Conservation (phyloP, 2,797 vertebrate genomes). For the Cryptoblepharus egeriae region DNA sequence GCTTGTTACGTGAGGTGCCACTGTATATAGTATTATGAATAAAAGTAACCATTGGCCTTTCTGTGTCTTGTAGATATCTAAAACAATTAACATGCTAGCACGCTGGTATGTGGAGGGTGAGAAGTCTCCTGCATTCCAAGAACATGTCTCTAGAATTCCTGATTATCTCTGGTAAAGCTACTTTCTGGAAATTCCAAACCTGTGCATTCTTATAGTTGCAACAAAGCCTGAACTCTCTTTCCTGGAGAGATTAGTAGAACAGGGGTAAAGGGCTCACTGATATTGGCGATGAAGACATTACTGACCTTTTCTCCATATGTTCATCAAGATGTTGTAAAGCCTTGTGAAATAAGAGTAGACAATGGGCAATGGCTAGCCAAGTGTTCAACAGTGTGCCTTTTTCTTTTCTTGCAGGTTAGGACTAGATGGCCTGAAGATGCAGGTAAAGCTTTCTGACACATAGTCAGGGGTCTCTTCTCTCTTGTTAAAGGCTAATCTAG, state of each 20-base stretch:
- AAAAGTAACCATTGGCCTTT: background rate
- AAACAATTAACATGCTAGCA: constrained; percentile 96
- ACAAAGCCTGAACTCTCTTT: background rate
- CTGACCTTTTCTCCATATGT: background rate
- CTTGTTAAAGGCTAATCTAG: no score
- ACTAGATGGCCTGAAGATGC: constrained; percentile 93
- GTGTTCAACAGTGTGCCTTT: background rate
- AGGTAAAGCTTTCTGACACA: constrained; percentile 77
- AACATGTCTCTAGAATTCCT: constrained; percentile 90
- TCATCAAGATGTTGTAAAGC: background rate
- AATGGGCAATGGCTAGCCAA: background rate
- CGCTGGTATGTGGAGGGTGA: constrained; percentile 91
- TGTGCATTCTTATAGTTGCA: background rate
- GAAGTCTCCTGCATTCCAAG: constrained; percentile 83
- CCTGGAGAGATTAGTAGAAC: no score
- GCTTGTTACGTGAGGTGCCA: no score
- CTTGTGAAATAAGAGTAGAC: background rate
- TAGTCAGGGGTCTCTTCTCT: background rate
- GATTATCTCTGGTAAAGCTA: constrained; percentile 93
- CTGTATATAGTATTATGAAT: background rate
- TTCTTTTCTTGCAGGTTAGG: constrained; percentile 82
- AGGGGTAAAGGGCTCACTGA: background rate
- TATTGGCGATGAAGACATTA: background rate
- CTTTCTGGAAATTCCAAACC: background rate
- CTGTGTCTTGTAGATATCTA: constrained; percentile 86